Conservation (phyloP, 2,797 vertebrate species). For the Gambelia wislizenii region DNA sequence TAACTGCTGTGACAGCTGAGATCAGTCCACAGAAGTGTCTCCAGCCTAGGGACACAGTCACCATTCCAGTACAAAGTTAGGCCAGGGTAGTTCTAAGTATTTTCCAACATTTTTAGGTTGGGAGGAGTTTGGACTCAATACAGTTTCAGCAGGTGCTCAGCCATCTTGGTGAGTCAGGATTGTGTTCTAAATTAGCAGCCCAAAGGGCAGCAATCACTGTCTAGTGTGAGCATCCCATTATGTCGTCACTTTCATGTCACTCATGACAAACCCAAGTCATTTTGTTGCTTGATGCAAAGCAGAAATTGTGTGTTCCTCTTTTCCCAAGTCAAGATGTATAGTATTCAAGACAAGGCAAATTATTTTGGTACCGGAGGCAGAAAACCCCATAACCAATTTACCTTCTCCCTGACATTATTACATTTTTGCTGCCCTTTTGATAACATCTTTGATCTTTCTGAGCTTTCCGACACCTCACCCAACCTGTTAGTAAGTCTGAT, state of each 20-base stretch:
- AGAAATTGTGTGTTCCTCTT: not conserved
- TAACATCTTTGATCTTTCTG: not conserved
- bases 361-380: no score
- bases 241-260: not conserved
- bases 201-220: not conserved
- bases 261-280: not conserved
- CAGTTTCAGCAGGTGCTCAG: no score
- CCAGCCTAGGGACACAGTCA: no score
- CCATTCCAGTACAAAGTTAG: no score
- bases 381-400: no score
- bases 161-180: no score
- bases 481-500: not conserved
- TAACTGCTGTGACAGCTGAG: no score
- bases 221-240: not conserved
- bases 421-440: not conserved
- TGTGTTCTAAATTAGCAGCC: not conserved
- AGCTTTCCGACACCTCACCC: not conserved
- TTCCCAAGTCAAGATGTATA: not conserved
- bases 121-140: no score
- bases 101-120: no score
- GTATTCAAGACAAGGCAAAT: not conserved
- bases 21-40: no score
- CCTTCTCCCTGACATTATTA: not conserved
- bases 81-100: no score
- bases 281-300: not conserved